These are phyloP conservation scores for Bugulina stolonifera DNA, from an alignment of 2,888 invertebrate species.

Conservation along the genomic window DNA sequence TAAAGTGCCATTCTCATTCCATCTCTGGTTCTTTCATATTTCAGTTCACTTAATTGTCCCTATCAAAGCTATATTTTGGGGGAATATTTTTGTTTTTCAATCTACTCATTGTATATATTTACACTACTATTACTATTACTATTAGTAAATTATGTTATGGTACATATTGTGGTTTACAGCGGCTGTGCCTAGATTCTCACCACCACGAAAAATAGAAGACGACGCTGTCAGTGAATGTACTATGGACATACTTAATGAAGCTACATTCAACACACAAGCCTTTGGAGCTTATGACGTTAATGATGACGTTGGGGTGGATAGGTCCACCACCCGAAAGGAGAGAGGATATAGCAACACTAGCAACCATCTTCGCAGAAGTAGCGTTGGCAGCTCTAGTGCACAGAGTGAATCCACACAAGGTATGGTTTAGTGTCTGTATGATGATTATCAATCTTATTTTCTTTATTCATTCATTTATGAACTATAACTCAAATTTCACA, in stretches of 20 bases:
- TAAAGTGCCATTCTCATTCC: too few species aligned
- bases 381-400: constrained; percentile 17
- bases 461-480: too few species aligned
- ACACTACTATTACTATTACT: too few species aligned
- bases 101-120: too few species aligned
- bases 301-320: neutral
- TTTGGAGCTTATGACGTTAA: constrained; percentile 17
- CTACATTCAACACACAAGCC: constrained; percentile 19
- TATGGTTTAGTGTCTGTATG: neutral
- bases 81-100: too few species aligned
- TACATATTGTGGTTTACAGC: too few species aligned
- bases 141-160: too few species aligned
- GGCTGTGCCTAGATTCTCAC: neutral
- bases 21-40: too few species aligned
- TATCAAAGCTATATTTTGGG: too few species aligned
- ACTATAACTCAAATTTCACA: too few species aligned
- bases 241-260: constrained; percentile 24
- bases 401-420: constrained; percentile 26
- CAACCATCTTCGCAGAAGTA: neutral
- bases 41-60: too few species aligned
- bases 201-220: neutral
- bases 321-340: neutral
- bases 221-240: constrained; percentile 17
- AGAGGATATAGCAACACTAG: neutral
- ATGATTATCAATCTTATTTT: too few species aligned